Evolutionary conservation across 2,888 invertebrate species (phyloP).

Genomic region (Mactromeris polynyma): DNA sequence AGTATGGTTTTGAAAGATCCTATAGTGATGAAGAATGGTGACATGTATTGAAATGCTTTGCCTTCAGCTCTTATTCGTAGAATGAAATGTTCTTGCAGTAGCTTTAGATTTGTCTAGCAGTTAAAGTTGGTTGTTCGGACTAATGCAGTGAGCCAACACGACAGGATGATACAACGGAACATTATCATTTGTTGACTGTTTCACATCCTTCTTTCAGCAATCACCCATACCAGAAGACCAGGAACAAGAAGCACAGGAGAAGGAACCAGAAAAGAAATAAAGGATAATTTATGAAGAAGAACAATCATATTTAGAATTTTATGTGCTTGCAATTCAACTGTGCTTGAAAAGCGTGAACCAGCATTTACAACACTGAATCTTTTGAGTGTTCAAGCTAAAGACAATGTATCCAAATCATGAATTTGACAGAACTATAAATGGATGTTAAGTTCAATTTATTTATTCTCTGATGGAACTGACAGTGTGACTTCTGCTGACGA

Average conservation of each 20-base stretch:
- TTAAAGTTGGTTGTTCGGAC: too few species aligned
- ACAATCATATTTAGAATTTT: not conserved
- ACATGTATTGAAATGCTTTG: too few species aligned
- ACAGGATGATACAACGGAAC: too few species aligned
- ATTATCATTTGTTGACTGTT: not conserved
- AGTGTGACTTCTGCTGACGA: not conserved
- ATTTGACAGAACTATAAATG: not conserved
- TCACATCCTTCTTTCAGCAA: constrained; percentile 63
- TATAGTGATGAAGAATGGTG: too few species aligned
- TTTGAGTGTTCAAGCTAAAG: not conserved
- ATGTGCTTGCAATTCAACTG: constrained; percentile 3
- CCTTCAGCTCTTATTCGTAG: too few species aligned
- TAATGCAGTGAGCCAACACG: too few species aligned
- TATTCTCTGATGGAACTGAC: constrained; percentile 4
- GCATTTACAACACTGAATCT: constrained; percentile 11
- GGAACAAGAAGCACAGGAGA: constrained; percentile 56
- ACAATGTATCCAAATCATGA: constrained; percentile 8
- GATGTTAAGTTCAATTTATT: not conserved
- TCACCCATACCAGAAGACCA: constrained; percentile 77
- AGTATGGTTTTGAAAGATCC: too few species aligned
- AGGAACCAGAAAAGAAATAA: constrained; percentile 41
- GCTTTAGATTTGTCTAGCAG: too few species aligned
- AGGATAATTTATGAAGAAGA: not conserved
- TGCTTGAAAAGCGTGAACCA: not conserved
- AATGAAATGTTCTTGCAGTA: too few species aligned